Evolutionary conservation across 2,888 invertebrate genomes (phyloP), one percentile per base, ranked within the genome.

Genomic region (Tillus elongatus): DNA sequence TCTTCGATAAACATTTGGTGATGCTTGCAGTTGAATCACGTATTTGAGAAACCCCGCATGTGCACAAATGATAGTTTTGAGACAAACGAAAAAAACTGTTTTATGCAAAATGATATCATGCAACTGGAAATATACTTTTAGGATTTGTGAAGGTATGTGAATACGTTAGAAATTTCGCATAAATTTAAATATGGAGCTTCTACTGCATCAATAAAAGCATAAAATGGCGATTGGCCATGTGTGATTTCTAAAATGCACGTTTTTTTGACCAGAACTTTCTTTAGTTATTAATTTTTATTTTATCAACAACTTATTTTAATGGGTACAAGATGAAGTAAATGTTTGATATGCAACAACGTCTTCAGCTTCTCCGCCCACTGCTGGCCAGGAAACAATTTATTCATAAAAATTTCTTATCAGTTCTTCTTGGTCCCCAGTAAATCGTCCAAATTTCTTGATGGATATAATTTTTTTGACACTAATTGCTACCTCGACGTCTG

Each of bases 381-480:
- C n/a, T 19, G 24, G 24, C 24, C 24, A 19, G n/a, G 24, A 19
- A 19, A 19, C 6, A 8, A 19, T 19, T n/a, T 19, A 6, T 19
- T 19, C 6, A 19, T 19, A 19, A 19, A 19, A 19, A 6, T 19
- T n/a, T 19, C 24, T 19, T n/a, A 19, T n/a, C 6, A 6, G 6
- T 19, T 19, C 24, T 6, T 8, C n/a, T 8, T 6, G 6, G 24
- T 19, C n/a, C n/a, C n/a, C n/a, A n/a, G n/a, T n/a, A n/a, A n/a
- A n/a, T n/a, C n/a, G n/a, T n/a, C n/a, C 24, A 19, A 19, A 19
- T 19, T 19, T 19, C n/a, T n/a, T 19, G n/a, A 19, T 19, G 24
- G 6, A 8, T 8, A 8, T n/a, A 19, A 19, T 6, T 8, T n/a
- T 19, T 19, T 19, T 19, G 6, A 6, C 6, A 8, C n/a, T 19